phyloP scores from a whole-genome alignment of 2,888 invertebrate species.

The Amiota minor region DNA sequence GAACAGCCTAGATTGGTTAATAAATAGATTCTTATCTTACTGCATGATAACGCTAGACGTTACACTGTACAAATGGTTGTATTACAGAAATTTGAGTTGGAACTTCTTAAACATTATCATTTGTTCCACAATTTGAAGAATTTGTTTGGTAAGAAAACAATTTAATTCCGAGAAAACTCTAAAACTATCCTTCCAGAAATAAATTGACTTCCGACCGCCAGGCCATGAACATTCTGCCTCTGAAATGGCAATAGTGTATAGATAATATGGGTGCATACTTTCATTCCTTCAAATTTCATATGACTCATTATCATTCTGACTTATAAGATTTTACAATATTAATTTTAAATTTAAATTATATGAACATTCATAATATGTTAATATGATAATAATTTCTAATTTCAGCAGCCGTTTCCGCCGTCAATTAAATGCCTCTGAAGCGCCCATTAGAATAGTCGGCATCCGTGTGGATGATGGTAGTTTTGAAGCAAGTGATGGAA shows the following conservation, averaged over 20 bases:
- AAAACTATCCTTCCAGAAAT: not conserved
- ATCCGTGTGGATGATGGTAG: slow-evolving; percentile 51
- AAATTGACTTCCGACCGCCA: not conserved
- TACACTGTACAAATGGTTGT: too few species aligned
- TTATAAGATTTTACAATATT: too few species aligned
- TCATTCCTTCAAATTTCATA: too few species aligned
- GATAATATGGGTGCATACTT: too few species aligned
- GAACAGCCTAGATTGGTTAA: not conserved
- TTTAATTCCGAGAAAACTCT: not conserved
- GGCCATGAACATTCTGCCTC: too few species aligned
- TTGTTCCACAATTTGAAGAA: not conserved
- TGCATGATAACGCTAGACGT: not conserved
- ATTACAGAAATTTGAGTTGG: not conserved
- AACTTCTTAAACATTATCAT: not conserved
- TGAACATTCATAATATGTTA: too few species aligned
- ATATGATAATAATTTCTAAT: not conserved
- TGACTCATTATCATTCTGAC: too few species aligned
- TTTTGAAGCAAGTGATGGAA: slow-evolving; percentile 72
- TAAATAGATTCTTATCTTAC: not conserved
- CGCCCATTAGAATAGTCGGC: slow-evolving; percentile 43
- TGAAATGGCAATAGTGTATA: too few species aligned
- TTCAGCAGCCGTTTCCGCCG: slow-evolving; percentile 35
- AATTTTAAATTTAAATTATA: too few species aligned
- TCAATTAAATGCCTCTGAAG: not conserved
- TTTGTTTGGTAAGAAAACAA: not conserved